These are phyloP conservation scores for Microcebus murinus DNA, from an alignment of 2,113 vertebrate genomes.

Conservation along the genomic window DNA sequence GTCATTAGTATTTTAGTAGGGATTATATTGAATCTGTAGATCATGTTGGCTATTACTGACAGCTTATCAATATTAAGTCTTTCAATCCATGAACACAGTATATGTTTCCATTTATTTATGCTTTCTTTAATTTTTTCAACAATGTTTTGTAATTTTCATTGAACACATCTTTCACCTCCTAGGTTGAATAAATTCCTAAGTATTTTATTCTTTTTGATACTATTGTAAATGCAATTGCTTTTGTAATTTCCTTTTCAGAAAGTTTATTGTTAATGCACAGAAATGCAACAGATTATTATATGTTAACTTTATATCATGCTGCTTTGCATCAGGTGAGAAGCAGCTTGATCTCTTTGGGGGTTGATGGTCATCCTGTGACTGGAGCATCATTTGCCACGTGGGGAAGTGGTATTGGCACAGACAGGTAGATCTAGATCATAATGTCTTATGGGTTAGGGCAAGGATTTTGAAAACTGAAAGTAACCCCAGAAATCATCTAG, in stretches of 20 bases:
- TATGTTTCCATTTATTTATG: not conserved
- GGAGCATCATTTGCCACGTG: not conserved
- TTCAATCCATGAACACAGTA: not conserved
- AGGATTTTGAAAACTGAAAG: not conserved
- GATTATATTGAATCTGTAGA: not conserved
- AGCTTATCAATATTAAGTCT: not conserved
- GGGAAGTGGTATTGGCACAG: not conserved
- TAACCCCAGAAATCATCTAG: not conserved
- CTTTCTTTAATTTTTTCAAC: not conserved
- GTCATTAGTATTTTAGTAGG: not conserved
- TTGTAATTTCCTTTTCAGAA: not conserved
- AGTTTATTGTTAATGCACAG: not conserved
- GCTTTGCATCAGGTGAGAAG: not conserved
- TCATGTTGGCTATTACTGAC: not conserved
- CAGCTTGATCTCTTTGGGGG: not conserved
- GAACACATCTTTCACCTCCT: not conserved
- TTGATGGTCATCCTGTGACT: not conserved
- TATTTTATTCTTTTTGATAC: not conserved
- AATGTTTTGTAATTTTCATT: not conserved
- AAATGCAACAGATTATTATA: not conserved
- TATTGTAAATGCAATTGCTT: not conserved
- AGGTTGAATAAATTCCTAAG: not conserved
- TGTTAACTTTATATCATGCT: not conserved
- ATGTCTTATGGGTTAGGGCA: not conserved
- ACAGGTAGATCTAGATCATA: not conserved